Evolutionary conservation across 2,797 vertebrate species (phyloP), one percentile per base, ranked within the genome.

Genomic region (Remorina albescens): DNA sequence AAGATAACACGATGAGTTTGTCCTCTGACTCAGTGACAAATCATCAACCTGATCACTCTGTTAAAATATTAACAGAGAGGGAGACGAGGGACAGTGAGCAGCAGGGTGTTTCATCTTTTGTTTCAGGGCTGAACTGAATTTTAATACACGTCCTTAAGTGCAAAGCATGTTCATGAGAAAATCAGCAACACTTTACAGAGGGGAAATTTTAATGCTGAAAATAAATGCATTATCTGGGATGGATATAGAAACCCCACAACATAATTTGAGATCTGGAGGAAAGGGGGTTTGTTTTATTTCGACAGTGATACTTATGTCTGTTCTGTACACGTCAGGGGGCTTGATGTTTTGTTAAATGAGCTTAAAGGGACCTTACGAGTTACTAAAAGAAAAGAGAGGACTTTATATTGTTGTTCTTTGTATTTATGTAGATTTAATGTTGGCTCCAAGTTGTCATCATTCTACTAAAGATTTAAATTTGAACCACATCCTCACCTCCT

Each of bases 51-150:
- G 6, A 79, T 67, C 25, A 32, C 26, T 37, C 50, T 64, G 50
- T 41, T 75, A 0, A 82, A 80, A 58, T 68, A 74, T 76, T 68
- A 58, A 80, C 26, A 0, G 11, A 36, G 16, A 7, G 16, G 61
- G 23, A 47, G 49, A n/a, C n/a, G n/a, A 58, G 34, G 13, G 9
- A 68, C 36, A 36, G 54, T 12, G 49, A 61, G 54, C n/a, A 12
- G 41, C 1, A 6, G 62, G 50, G 39, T 50, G 41, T 15, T 9
- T 13, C 1, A 7, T 26, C 4, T 9, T n/a, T 7, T 36, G 67
- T 70, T 53, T 28, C 28, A 25, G 26, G 37, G 19, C 5, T 21
- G 7, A 16, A 51, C 15, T 44, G 13, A 41, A 10, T 49, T 49
- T 49, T 49, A 6, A 6, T 23, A 47, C 10, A 23, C 19, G 21